Evolutionary conservation across 2,888 invertebrate genomes (phyloP).

Genomic region (Andrena minutula): DNA sequence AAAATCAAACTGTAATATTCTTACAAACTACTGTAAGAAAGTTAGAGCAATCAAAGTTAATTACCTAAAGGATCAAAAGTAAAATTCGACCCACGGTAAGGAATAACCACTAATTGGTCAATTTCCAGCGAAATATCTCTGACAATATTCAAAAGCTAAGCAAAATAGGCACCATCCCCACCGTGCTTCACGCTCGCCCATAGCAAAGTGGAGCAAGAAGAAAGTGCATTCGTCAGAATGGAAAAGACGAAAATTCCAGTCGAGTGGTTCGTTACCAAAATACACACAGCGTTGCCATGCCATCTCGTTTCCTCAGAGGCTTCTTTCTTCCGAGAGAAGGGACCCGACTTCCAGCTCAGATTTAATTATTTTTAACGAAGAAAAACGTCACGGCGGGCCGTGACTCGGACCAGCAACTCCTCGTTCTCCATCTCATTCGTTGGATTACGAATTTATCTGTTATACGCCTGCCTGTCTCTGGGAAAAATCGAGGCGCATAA

Average conservation of each 20-base stretch:
- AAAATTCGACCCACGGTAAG: too few species aligned
- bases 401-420: slow-evolving; percentile 7
- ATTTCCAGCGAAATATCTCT: neutral
- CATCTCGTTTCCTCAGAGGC: slow-evolving; percentile 52
- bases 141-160: neutral
- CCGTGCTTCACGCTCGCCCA: neutral
- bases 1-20: too few species aligned
- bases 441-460: slow-evolving; percentile 20
- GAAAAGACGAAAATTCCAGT: slow-evolving; percentile 64
- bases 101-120: neutral
- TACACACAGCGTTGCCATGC: slow-evolving; percentile 54
- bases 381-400: neutral
- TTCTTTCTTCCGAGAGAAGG: slow-evolving; percentile 45
- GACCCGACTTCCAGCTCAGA: slow-evolving; percentile 41
- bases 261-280: slow-evolving; percentile 67
- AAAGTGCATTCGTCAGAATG: slow-evolving; percentile 40
- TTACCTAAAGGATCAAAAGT: too few species aligned
- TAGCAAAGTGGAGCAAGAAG: slow-evolving; percentile 14
- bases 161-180: slow-evolving; percentile 15
- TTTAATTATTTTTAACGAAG: slow-evolving; percentile 69
- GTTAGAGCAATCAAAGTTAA: too few species aligned
- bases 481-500: neutral
- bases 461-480: neutral
- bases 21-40: too few species aligned
- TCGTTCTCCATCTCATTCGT: neutral